These are phyloP conservation scores for Molossus alvarezi DNA, from an alignment of 2,797 vertebrate species.

Conservation along the genomic window DNA sequence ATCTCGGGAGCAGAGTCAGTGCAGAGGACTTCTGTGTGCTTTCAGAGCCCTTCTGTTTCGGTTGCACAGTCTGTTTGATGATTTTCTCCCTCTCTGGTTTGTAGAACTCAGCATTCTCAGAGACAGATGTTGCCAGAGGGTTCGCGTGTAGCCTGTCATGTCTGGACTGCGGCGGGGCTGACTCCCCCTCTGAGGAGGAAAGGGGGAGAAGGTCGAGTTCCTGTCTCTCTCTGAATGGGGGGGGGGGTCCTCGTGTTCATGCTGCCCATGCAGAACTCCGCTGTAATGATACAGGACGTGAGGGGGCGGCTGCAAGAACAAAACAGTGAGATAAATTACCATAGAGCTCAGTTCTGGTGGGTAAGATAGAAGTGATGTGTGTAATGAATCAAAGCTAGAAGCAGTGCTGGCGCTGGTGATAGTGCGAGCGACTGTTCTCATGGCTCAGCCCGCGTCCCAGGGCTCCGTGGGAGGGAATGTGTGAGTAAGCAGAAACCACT, in stretches of 20 bases:
- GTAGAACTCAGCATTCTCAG: constrained; percentile 60
- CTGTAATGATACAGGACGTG: constrained; percentile 82
- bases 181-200: background rate
- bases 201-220: background rate
- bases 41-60: constrained; percentile 47
- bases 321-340: constrained; percentile 86
- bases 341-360: constrained; percentile 86
- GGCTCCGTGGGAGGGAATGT: constrained; percentile 68
- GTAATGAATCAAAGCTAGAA: constrained; percentile 85
- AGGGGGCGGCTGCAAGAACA: constrained; percentile 77
- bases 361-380: constrained; percentile 85
- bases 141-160: background rate
- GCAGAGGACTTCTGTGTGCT: constrained; percentile 54
- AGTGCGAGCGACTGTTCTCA: constrained; percentile 72
- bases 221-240: constrained; percentile 49
- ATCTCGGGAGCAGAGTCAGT: constrained; percentile 61
- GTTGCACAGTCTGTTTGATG: constrained; percentile 35
- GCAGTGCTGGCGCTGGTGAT: constrained; percentile 74
- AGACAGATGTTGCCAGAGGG: constrained; percentile 64
- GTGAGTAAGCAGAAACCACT: constrained; percentile 84
- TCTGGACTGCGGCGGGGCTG: background rate
- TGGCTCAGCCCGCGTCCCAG: constrained; percentile 38
- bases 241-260: constrained; percentile 66
- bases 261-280: constrained; percentile 76
- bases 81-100: constrained; percentile 46